Evolutionary conservation across 2,888 invertebrate species (phyloP), one percentile per base, ranked within the genome.

Genomic region (Vesta saturnalis): DNA sequence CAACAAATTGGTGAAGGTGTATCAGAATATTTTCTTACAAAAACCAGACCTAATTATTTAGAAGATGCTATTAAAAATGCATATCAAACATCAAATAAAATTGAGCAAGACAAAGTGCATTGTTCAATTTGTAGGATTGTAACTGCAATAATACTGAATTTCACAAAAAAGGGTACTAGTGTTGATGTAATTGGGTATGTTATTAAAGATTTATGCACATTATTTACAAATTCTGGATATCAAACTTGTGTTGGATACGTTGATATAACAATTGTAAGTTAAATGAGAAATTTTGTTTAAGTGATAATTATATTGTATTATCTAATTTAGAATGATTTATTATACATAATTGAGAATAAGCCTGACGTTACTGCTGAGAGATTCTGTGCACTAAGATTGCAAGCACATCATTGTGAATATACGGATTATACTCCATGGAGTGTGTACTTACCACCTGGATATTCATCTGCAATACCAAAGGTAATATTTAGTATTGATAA

Each of bases 301-400:
- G n/a, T 2, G 8, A 39, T n/a, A 2, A 39, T 39, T 39, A n/a
- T n/a, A n/a, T 12, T 39, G 8, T 39, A n/a, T 39, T 39, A 12
- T 39, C 1, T n/a, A 4, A 39, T 39, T 39, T 19, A 52, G 52
- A 19, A 52, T 21, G 19, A 10, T 12, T 19, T 52, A 8, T 3
- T 52, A 18, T 52, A 21, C 19, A 52, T 52, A 18, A 52, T 52
- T 52, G 52, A 52, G 18, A 52, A 52, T n/a, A 52, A 52, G 21
- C 18, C n/a, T 52, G 52, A 52, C 19, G 4, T 52, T 4, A 52
- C 52, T 1, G 8, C 52, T 12, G 52, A 52, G 6, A 18, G 52
- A 3, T 18, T 52, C n/a, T 52, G 52, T n/a, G 52, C 52, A 12
- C 18, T 52, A 52, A 15, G 52, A 19, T 18, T 52, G 3, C 52